Evolutionary conservation across 1,140 invertebrate genomes (phyloP), one percentile per base, ranked within the genome.

Genomic region (Steinernema khuongi): DNA sequence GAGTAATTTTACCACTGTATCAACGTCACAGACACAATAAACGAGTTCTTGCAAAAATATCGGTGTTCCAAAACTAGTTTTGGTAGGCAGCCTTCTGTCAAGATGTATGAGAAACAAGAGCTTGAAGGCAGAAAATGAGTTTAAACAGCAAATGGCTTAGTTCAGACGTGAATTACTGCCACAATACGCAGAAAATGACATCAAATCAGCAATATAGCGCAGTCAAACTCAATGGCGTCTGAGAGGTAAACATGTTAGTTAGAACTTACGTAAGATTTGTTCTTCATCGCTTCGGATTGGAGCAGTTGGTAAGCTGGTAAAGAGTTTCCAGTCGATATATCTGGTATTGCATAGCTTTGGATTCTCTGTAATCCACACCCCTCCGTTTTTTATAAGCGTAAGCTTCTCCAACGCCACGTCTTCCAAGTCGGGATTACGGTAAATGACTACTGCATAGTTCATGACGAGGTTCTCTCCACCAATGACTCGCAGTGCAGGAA

Each of bases 401-500:
- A 98, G 86, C 28, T 91, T 92, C 22, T 88, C 86, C 0, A 97
- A 89, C 1, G 94, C 94, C 81, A 97, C 88, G 79, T 93, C 91
- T 85, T 91, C 85, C 26, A 89, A 78, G 70, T 88, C 83, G n/a
- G 82, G 80, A 81, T 88, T 88, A 77, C 89, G 92, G 86, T 90
- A 93, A 17, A 92, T 89, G 68, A 96, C 89, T n/a, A 97, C 86
- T 11, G 94, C 92, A 86, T 92, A 95, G 85, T 94, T 91, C 81
- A 90, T 89, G 80, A 95, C 91, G 11, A 96, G 87, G 60, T 89
- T 88, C 77, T 91, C 89, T 36, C 94, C 95, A 29, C 94, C 89
- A 73, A 97, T 95, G 22, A 96, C 90, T n/a, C 90, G 86, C 80
- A 97, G 87, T 86, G 96, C 96, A 14, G 95, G 95, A 86, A 97